phyloP scores from a whole-genome alignment of 2,113 vertebrate genomes.

The Chaetops frenatus region DNA sequence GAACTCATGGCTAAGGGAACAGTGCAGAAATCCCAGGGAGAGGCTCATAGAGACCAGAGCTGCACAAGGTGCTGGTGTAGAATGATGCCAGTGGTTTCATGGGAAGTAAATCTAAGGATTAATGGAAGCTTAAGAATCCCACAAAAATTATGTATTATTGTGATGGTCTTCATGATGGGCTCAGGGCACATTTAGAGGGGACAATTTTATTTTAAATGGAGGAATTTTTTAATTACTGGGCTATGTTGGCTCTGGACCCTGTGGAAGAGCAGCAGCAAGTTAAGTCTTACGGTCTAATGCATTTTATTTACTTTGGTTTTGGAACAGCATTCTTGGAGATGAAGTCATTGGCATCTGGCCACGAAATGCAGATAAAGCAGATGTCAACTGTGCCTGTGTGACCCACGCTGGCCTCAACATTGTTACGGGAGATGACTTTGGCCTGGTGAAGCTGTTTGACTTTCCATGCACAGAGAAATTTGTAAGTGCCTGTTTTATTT shows the following conservation, averaged over 20 bases:
- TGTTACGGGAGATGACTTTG: conserved; percentile 92
- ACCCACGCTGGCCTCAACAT: conserved; percentile 88
- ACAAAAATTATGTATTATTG: fast-evolving
- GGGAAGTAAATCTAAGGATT: background rate
- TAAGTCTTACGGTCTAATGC: fast-evolving
- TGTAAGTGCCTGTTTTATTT: conserved; percentile 72
- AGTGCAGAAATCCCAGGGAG: background rate
- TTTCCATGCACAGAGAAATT: conserved; percentile 94
- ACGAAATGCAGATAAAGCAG: conserved; percentile 88
- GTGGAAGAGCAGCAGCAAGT: background rate
- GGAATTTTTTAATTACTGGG: background rate
- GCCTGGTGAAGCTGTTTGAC: conserved; percentile 95
- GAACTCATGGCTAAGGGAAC: background rate
- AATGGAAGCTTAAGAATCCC: background rate
- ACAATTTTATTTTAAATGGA: background rate
- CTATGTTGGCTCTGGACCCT: background rate
- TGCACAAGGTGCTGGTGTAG: background rate
- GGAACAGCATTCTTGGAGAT: conserved; percentile 84
- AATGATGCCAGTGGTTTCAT: background rate
- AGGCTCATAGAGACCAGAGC: background rate
- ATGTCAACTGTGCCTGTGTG: conserved; percentile 92
- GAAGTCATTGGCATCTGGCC: conserved; percentile 97
- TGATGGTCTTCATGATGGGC: background rate
- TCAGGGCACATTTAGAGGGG: background rate
- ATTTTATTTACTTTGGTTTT: background rate